Base-by-base conservation (phyloP, 2,888 invertebrate genomes). In the Chrysolina americana region DNA sequence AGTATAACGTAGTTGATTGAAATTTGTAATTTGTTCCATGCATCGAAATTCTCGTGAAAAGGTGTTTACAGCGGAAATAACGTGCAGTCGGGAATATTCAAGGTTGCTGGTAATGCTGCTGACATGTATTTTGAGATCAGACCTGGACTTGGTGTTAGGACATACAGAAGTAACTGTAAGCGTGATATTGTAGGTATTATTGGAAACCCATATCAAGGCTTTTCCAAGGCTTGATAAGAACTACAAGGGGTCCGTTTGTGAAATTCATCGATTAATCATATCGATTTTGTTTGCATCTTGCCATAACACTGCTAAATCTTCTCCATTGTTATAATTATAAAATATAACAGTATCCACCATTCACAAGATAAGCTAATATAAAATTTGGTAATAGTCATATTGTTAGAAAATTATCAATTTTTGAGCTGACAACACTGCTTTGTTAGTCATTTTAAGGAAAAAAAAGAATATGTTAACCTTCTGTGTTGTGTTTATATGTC, bases 1-100 rank as follows among this genome's bases (percentile, higher is more conserved):
- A 59, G 28, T 59, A 28, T 23, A 65, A 48, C 47, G 65, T 48
- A 47, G 48, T 65, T 44, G 48, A 47, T 65, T 47, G 11, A 23
- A 65, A 65, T 66, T 50, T 17, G 50, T 50, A 50, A 50, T 66
- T 36, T 23, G 50, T 66, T 66, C 17, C 48, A 50, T 66, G 66
- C 50, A 50, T 66, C 66, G 50, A 66, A 66, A 66, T 66, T 66
- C 50, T 15, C 64, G 36, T 64, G 64, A 64, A 64, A 64, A 41
- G 66, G 50, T 66, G 66, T 66, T 48, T 48, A 66, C 66, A 50
- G 36, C 28, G 36, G 50, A 66, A 66, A 50, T 66, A 36, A 50
- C 15, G 19, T 21, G 53, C 19, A 21, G 53, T 21, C 53, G 53
- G 19, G 19, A 5, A 53, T 19, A 53, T 13, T 53, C 53, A 53